Evolutionary conservation across 2,888 invertebrate species (phyloP).

Genomic region (Sarcophaga subvicina): DNA sequence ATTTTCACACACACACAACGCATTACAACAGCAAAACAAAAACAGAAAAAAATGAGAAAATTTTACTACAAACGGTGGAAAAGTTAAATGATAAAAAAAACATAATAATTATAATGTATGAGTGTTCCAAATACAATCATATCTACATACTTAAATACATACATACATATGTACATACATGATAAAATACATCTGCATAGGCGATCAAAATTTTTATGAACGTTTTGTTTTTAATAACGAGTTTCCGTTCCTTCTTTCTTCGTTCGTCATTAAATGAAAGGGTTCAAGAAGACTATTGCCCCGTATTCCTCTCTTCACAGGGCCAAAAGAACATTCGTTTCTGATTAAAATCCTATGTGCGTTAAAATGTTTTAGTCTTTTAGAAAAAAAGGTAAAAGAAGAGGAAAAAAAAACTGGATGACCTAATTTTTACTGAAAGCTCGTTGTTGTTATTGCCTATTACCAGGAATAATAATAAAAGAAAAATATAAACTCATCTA

Average conservation of each 20-base stretch:
- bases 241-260: neutral
- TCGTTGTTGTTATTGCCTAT: neutral
- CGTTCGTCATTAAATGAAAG: neutral
- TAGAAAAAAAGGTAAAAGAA: too few relatives aligned
- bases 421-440: neutral
- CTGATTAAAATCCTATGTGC: neutral
- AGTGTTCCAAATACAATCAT: too few relatives aligned
- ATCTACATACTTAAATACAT: neutral
- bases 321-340: neutral
- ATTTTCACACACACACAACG: neutral
- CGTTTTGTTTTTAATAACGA: neutral
- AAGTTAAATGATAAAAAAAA: neutral
- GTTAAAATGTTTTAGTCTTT: neutral
- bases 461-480: neutral
- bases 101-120: neutral
- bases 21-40: neutral
- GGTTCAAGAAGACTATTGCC: neutral
- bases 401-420: neutral
- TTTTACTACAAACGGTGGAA: neutral
- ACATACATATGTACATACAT: neutral
- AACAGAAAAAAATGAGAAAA: neutral
- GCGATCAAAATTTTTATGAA: neutral
- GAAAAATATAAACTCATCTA: too few relatives aligned
- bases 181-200: neutral
- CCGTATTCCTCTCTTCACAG: too few relatives aligned